Evolutionary conservation across 2,888 invertebrate species (phyloP), one percentile per base, ranked within the genome.

Genomic region (Deilephila porcellus): DNA sequence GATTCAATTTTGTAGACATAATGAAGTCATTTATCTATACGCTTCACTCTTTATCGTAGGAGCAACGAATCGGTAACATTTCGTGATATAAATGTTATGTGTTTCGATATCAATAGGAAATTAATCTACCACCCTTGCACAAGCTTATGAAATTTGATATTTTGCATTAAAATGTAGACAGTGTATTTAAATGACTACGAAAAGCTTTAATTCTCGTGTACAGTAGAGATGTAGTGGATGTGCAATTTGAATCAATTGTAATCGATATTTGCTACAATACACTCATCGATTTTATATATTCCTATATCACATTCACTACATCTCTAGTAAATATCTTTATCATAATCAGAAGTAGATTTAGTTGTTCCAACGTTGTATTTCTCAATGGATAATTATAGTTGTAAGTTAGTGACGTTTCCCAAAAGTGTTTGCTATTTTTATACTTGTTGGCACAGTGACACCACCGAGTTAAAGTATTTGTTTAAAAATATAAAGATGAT

Each of bases 131-230:
- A 45, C 60, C 52, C 20, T 70, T 60, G 67, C 67, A 67, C 67
- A 64, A 29, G 25, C 67, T 67, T 67, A 11, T 11, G 20, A 7
- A 63, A 6, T 52, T 67, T 59, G 34, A 34, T 53, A 20, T 63
- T 20, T 64, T 72, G 72, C 56, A 56, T 56, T 67, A 73, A 37
- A 56, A 45, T 64, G 59, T 73, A 74, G 64, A n/a, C 17, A 20
- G 60, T 73, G 70, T 64, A 53, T 74, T 71, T 60, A 74, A 74
- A 74, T 74, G 77, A 76, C 77, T 76, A 74, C 73, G 70, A 63
- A 75, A 75, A 76, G 76, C 75, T 78, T 78, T 78, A 78, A 77
- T 74, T 64, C 72, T 72, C 60, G 60, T 70, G 60, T 60, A 29
- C 20, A 32, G 17, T 67, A 63, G 63, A 25, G 25, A 52, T 52